phyloP scores from a whole-genome alignment of 2,113 vertebrate genomes.

The Conger conger region DNA sequence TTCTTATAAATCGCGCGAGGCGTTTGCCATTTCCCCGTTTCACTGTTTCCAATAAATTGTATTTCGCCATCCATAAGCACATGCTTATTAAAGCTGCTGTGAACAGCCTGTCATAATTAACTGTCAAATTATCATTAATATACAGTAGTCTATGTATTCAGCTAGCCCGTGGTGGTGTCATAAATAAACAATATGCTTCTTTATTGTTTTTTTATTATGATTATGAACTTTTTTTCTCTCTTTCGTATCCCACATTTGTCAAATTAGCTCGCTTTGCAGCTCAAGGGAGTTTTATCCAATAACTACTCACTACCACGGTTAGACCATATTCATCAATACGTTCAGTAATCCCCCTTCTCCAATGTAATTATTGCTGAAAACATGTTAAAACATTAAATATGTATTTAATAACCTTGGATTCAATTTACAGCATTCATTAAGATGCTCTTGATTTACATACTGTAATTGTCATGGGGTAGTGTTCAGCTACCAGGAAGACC shows the following conservation, averaged over 20 bases:
- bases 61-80: not conserved
- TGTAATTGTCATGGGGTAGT: not conserved
- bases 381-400: not conserved
- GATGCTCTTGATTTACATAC: not conserved
- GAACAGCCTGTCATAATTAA: not conserved
- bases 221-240: not conserved
- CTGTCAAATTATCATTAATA: not conserved
- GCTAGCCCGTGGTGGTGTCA: not conserved
- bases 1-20: not conserved
- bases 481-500: too few relatives aligned
- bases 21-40: not conserved
- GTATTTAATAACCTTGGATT: not conserved
- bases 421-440: not conserved
- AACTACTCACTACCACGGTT: not conserved
- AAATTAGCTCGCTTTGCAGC: not conserved
- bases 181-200: not conserved
- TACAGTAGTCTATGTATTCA: not conserved
- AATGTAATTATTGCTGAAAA: not conserved
- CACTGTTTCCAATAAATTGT: not conserved
- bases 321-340: not conserved
- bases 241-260: not conserved
- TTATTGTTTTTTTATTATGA: conserved; percentile 1
- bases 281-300: not conserved
- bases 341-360: not conserved
- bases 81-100: not conserved